Base-by-base conservation (phyloP, 2,797 vertebrate species). In the Myotis daubentonii region DNA sequence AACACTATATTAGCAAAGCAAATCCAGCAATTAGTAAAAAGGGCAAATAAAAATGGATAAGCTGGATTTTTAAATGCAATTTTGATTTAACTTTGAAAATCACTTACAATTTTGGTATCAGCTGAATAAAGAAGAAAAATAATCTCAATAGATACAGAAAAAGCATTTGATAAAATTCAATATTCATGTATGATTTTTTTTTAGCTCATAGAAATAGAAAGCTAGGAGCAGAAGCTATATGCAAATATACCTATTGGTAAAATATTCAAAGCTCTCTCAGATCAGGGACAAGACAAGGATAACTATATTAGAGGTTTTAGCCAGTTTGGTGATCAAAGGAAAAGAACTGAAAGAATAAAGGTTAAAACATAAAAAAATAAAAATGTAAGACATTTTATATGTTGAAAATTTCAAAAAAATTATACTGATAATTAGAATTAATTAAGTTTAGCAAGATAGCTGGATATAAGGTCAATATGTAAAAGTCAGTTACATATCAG, bases 81-180 rank as follows among this genome's bases (percentile, higher is more conserved):
- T 71, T 79, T 53, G 2, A 85, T 47, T 94, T 91, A 88, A 70
- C 51, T 71, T 92, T 83, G 78, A 55, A 83, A 88, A 65, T 87
- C 53, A 82, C 23, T 82, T 65, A 41, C 12, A 72, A 33, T 89
- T 89, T 89, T 84, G 25, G 1, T 51, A 57, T 57, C 47, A 60
- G 20, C 25, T 70, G 30, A 87, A 51, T 81, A 65, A 72, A 79
- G n/a, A 74, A 81, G 57, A 51, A 87, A 81, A 75, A 28, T 60
- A n/a, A 53, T 47, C 23, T 79, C n/a, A 81, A 44, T 72, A 80
- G 22, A 30, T 41, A 9, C 12, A 87, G 41, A 70, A 82, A 87
- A 86, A 60, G 10, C 41, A 51, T 76, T 81, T 82, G 25, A 51
- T 87, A 75, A 72, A 47, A 80, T 9, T 81, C 6, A 38, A 28